Conservation (phyloP, 2,797 vertebrate species). For the Parauchenoglanis punctatus region DNA sequence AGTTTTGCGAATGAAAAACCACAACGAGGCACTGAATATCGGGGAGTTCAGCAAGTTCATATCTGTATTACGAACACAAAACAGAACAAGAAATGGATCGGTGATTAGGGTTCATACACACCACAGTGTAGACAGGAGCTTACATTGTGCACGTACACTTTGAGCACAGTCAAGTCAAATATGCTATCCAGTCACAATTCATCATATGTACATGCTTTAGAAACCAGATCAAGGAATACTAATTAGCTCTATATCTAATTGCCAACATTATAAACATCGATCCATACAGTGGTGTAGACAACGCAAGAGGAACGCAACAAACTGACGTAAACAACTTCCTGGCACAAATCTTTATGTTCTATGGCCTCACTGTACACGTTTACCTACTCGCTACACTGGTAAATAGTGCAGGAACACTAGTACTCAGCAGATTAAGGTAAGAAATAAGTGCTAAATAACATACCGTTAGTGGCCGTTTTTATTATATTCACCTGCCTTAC, state of each 20-base stretch:
- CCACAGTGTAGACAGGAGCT: constrained; percentile 10
- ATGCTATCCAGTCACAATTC: constrained; percentile 3
- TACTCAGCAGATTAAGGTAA: not conserved
- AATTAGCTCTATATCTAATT: not conserved
- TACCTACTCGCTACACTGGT: constrained; percentile 15
- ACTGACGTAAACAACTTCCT: constrained; percentile 19
- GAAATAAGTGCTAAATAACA: not conserved
- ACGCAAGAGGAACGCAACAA: not conserved
- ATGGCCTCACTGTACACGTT: constrained; percentile 10
- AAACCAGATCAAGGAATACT: constrained; percentile 6
- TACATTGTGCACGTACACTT: not conserved
- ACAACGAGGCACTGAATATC: not conserved
- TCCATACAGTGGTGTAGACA: constrained; percentile 21
- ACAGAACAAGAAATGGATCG: not conserved
- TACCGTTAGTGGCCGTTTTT: not conserved
- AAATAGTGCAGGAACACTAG: constrained; percentile 12
- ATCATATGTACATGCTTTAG: constrained; percentile 40
- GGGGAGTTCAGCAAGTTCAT: not conserved
- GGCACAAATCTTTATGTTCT: constrained; percentile 26
- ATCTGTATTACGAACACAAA: not conserved
- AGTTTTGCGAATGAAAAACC: not conserved
- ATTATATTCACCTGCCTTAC: not conserved
- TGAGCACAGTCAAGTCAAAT: not conserved
- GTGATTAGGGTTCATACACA: not conserved
- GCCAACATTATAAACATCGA: constrained; percentile 15